Evolutionary conservation across 2,888 invertebrate genomes (phyloP).

Genomic region (Yponomeuta plumbellus): DNA sequence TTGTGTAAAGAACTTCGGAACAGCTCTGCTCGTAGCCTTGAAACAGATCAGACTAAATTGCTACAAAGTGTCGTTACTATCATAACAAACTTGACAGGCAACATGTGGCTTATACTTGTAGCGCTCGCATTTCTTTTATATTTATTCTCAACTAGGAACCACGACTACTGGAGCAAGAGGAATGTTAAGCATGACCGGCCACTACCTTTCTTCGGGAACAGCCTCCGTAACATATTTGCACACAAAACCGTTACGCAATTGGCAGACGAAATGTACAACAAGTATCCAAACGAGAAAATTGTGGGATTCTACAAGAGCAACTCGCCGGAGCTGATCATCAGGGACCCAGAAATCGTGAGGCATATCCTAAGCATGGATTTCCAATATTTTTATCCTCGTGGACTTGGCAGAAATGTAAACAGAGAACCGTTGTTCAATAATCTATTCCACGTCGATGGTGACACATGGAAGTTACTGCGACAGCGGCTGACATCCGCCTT

Average conservation of each 20-base stretch:
- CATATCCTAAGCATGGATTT: constrained; percentile 18
- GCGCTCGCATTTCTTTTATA: constrained; percentile 29
- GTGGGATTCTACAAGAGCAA: constrained; percentile 18
- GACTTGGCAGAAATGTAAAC: constrained; percentile 13
- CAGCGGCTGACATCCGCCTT: constrained; percentile 19
- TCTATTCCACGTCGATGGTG: constrained; percentile 19
- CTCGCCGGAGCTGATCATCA: constrained; percentile 19
- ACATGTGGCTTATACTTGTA: background rate
- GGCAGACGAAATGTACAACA: constrained; percentile 12
- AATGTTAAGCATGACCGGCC: constrained; percentile 46
- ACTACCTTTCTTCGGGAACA: constrained; percentile 46
- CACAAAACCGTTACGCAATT: constrained; percentile 27
- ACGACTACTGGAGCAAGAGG: constrained; percentile 47
- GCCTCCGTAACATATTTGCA: constrained; percentile 37
- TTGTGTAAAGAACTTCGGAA: background rate
- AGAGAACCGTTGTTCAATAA: constrained; percentile 16
- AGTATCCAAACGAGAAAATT: constrained; percentile 16
- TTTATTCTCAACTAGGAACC: constrained; percentile 41
- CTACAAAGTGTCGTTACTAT: background rate
- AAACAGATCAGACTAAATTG: background rate
- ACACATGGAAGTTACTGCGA: constrained; percentile 20
- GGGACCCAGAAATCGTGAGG: constrained; percentile 19
- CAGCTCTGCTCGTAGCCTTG: background rate
- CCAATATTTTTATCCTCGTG: constrained; percentile 14
- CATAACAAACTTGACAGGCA: background rate